These are phyloP conservation scores for Odocoileus hemionus DNA, from an alignment of 2,113 vertebrate species.

Conservation along the genomic window DNA sequence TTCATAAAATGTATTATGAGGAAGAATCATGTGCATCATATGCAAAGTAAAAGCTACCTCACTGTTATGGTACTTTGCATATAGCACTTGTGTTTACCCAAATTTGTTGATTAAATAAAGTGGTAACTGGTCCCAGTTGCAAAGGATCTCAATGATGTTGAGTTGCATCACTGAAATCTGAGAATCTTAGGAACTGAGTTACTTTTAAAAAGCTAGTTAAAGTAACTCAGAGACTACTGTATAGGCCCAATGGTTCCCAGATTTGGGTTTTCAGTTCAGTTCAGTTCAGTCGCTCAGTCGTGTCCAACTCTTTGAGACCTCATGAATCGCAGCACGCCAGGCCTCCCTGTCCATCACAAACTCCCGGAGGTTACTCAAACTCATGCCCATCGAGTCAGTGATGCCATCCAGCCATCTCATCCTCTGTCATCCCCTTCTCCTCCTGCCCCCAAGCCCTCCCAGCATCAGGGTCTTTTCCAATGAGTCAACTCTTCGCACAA, in stretches of 20 bases:
- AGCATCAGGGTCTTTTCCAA: no score
- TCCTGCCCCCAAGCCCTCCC: no score
- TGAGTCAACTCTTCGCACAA: no score
- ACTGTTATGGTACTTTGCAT: not conserved
- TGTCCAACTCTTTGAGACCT: no score
- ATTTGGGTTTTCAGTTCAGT: not conserved
- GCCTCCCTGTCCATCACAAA: no score
- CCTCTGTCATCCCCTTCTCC: no score
- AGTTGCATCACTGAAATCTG: not conserved
- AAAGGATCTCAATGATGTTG: not conserved
- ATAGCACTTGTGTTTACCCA: not conserved
- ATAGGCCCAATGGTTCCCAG: not conserved
- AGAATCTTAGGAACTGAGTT: not conserved
- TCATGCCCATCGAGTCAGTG: no score
- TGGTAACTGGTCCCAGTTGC: not conserved
- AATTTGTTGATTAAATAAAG: not conserved
- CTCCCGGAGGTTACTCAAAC: no score
- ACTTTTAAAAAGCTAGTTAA: not conserved
- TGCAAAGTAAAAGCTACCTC: not conserved
- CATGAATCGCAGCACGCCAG: no score
- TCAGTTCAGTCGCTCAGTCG: no score
- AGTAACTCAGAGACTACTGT: not conserved
- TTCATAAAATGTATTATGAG: not conserved
- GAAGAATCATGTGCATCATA: not conserved
- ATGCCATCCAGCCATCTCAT: no score